Percentiles rank a stretch among this genome's conserved stretches.
phyloP scores from a whole-genome alignment of 2,888 invertebrate genomes.

The Hirtodrosophila histrioides region DNA sequence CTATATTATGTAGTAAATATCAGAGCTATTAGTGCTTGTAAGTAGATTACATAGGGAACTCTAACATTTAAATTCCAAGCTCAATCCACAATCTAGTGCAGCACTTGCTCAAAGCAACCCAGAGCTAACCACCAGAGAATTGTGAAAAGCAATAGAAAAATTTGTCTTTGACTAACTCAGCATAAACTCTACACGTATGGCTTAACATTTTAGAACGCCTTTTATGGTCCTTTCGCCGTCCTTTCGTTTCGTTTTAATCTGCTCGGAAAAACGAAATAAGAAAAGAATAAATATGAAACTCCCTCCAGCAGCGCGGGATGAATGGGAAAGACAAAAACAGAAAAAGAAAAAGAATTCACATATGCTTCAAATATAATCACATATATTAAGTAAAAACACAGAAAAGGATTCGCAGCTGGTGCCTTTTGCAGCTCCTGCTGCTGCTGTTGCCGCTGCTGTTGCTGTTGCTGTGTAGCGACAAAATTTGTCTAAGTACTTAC shows the following conservation, averaged over 20 bases:
- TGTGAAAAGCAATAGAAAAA: slow-evolving; percentile 40
- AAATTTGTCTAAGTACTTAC: slow-evolving; percentile 24
- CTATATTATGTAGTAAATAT: no score
- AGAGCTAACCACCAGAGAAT: slow-evolving; percentile 7
- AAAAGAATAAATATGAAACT: slow-evolving; percentile 38
- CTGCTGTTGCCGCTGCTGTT: no score
- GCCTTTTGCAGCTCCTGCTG: slow-evolving; percentile 1
- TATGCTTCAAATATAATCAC: slow-evolving; percentile 57
- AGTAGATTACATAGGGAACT: not conserved
- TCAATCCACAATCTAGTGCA: slow-evolving; percentile 3
- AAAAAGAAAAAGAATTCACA: slow-evolving; percentile 23
- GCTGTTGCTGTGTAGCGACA: slow-evolving; percentile 4
- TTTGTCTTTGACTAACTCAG: slow-evolving; percentile 75
- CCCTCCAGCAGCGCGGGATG: slow-evolving; percentile 20
- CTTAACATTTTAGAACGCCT: slow-evolving; percentile 67
- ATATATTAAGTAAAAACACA: slow-evolving; percentile 37
- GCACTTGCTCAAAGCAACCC: slow-evolving; percentile 8
- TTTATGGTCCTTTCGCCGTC: slow-evolving; percentile 51
- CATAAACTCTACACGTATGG: slow-evolving; percentile 74
- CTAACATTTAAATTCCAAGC: not conserved
- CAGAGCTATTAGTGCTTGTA: not conserved
- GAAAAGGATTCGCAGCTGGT: slow-evolving; percentile 38
- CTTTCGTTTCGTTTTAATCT: slow-evolving; percentile 30
- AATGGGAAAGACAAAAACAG: slow-evolving; percentile 44
- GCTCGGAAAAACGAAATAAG: slow-evolving; percentile 20